phyloP scores from a whole-genome alignment of 2,113 vertebrate genomes.

The Clarias macrocephalus region DNA sequence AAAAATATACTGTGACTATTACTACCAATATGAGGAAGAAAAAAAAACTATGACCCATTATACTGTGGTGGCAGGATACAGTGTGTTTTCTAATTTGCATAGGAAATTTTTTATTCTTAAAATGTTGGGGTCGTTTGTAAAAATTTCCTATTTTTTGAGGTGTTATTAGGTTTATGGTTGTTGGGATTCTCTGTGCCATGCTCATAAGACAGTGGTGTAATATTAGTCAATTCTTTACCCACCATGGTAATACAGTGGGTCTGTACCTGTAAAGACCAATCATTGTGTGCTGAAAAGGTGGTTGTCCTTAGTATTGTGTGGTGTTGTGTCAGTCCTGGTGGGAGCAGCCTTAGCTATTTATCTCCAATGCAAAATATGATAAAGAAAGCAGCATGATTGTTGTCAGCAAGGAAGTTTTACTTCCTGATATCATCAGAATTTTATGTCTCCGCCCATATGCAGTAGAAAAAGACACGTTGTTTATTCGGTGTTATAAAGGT shows the following conservation, averaged over 20 bases:
- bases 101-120: constrained; percentile 57
- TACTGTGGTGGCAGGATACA: constrained; percentile 73
- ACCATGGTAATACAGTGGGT: constrained; percentile 59
- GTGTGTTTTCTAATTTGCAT: constrained; percentile 49
- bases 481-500: constrained; percentile 65
- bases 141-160: constrained; percentile 52
- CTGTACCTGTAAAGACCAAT: constrained; percentile 42
- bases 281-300: constrained; percentile 42
- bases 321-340: constrained; percentile 68
- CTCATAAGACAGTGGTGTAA: constrained; percentile 59
- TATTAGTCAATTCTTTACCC: constrained; percentile 60
- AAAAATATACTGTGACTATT: constrained; percentile 58
- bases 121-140: constrained; percentile 55
- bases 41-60: constrained; percentile 66
- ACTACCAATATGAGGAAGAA: constrained; percentile 62
- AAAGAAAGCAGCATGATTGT: constrained; percentile 35
- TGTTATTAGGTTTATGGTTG: constrained; percentile 58
- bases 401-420: constrained; percentile 43
- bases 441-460: constrained; percentile 61
- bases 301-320: constrained; percentile 65
- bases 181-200: constrained; percentile 62
- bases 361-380: constrained; percentile 43
- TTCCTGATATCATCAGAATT: constrained; percentile 31
- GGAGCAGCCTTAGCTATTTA: constrained; percentile 27
- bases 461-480: constrained; percentile 68